These are phyloP conservation scores for Eupithecia tripunctaria DNA, from an alignment of 2,888 invertebrate species.

Conservation along the genomic window DNA sequence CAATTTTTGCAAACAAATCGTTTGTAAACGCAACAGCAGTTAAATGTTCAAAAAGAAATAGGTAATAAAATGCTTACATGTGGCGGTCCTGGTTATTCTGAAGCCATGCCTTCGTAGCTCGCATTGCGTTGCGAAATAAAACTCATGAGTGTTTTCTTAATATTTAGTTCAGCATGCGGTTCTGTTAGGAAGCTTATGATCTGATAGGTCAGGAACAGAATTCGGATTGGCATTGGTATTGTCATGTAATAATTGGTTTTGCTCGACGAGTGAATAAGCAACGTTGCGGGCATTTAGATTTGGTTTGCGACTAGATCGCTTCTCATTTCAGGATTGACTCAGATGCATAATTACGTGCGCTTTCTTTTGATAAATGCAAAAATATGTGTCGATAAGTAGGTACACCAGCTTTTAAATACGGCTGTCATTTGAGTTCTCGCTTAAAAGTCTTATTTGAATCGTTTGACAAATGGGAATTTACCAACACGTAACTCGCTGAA, in stretches of 20 bases:
- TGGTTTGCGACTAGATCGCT: not conserved
- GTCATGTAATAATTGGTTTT: not conserved
- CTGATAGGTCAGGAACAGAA: not conserved
- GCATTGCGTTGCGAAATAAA: slow-evolving; percentile 47
- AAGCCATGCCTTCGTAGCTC: slow-evolving; percentile 78
- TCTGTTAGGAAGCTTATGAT: slow-evolving; percentile 54
- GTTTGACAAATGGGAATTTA: too few relatives aligned
- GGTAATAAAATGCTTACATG: slow-evolving; percentile 70
- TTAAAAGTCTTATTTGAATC: not conserved
- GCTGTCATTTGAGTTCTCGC: not conserved
- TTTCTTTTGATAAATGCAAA: not conserved
- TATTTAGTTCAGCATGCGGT: slow-evolving; percentile 57
- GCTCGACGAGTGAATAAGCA: not conserved
- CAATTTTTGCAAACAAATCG: slow-evolving; percentile 22
- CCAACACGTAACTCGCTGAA: not conserved
- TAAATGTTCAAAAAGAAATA: slow-evolving; percentile 51
- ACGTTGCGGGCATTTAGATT: not conserved
- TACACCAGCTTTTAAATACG: not conserved
- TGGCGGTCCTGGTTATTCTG: slow-evolving; percentile 75
- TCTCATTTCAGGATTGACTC: not conserved
- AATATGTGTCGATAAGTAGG: not conserved
- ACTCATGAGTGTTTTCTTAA: slow-evolving; percentile 42
- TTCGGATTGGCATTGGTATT: not conserved
- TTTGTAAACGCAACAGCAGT: slow-evolving; percentile 51
- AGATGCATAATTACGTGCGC: not conserved